Evolutionary conservation across 30 jellyfish, hydroid and myxozoan species (phyloP), one percentile per base, ranked within the genome.

Genomic region (Hydra vulgaris): DNA sequence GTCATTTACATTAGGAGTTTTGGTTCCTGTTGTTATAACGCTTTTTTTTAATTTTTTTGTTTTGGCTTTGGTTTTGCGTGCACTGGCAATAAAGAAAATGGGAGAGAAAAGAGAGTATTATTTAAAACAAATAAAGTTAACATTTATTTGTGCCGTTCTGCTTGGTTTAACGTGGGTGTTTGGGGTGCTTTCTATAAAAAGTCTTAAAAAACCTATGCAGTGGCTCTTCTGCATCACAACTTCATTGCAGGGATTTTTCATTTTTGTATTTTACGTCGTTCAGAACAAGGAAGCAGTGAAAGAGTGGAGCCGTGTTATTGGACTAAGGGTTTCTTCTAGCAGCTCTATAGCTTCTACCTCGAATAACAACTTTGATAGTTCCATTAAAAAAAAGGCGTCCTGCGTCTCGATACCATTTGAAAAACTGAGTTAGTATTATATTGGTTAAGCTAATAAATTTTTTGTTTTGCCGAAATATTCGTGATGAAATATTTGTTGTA

Each of bases 151-250:
- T 78, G 66, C 85, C 66, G 80, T 78, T 61, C 20, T 78, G 27
- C 85, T 78, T 7, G 85, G 85, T n/a, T 78, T 78, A 61, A 21
- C 85, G 23, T 78, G 85, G 85, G 80, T 66, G 15, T 78, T 66
- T 61, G 85, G 80, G 17, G 40, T 78, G 17, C 54, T 78, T 18
- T 82, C 85, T 53, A 55, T 78, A 53, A 79, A 61, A 15, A 79
- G 69, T 78, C 85, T 78, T 17, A 20, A 53, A 16, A 53, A 15
- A 78, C 66, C 80, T 21, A 53, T 78, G 52, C 85, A 78, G 23
- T 53, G 79, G 79, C 4, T 78, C 18, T 78, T 78, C 53, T 78
- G 82, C 54, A 66, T 78, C 53, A 23, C 69, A 53, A 78, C 66
- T 78, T 78, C 85, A 15, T 54, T 78, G 26, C 85, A 78, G 53